phyloP scores from a whole-genome alignment of 2,888 invertebrate species.

The Amiota mariae region DNA sequence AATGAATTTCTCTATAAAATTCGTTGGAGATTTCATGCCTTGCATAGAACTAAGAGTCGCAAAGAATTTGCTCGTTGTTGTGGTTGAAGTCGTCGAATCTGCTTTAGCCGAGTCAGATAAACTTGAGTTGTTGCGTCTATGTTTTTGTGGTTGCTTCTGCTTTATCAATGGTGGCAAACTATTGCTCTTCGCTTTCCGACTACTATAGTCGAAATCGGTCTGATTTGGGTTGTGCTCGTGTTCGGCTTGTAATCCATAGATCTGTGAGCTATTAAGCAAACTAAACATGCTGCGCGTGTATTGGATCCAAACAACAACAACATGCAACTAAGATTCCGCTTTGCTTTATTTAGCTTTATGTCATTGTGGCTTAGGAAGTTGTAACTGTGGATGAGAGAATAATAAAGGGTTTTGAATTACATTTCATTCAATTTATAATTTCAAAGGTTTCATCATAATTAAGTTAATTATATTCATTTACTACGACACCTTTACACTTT shows the following conservation, averaged over 20 bases:
- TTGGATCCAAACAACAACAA: neutral
- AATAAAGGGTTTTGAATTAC: neutral
- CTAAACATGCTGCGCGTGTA: constrained; percentile 64
- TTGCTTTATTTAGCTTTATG: neutral
- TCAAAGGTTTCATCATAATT: neutral
- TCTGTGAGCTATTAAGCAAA: constrained; percentile 69
- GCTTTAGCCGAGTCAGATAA: constrained; percentile 46
- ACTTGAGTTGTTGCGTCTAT: constrained; percentile 53
- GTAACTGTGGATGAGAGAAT: constrained; percentile 13
- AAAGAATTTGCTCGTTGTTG: constrained; percentile 55
- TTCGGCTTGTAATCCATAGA: constrained; percentile 68
- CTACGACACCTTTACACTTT: constrained; percentile 6
- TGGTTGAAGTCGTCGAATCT: constrained; percentile 40
- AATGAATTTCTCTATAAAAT: constrained; percentile 70
- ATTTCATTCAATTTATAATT: neutral
- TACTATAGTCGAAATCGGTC: constrained; percentile 28
- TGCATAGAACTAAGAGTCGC: constrained; percentile 55
- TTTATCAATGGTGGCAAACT: constrained; percentile 46
- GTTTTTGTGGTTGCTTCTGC: constrained; percentile 40
- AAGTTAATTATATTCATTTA: neutral
- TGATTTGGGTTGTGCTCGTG: constrained; percentile 44
- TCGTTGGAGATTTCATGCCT: constrained; percentile 63
- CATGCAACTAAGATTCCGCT: constrained; percentile 5
- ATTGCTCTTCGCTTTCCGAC: constrained; percentile 53
- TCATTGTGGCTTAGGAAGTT: constrained; percentile 37